Conservation (phyloP, 2,113 vertebrate species). For the Macquaria australasica region DNA sequence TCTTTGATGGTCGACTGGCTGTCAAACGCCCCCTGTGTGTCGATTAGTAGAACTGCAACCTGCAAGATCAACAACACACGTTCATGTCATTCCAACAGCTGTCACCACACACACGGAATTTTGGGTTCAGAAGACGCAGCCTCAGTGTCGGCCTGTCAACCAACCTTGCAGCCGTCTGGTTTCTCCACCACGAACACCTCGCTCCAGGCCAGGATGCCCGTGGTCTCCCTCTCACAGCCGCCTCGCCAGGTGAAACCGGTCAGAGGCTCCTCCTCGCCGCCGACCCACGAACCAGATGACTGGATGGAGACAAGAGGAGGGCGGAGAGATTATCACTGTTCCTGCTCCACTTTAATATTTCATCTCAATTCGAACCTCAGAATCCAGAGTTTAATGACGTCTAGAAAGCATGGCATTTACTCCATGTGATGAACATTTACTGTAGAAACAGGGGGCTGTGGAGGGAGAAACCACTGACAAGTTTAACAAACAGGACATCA, state of each 20-base stretch:
- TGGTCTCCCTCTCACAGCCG: slow-evolving; percentile 95
- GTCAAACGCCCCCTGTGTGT: slow-evolving; percentile 98
- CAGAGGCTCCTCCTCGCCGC: slow-evolving; percentile 89
- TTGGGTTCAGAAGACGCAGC: not conserved
- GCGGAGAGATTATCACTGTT: not conserved
- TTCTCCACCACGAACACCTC: slow-evolving; percentile 95
- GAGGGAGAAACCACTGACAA: no score
- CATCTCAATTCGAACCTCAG: not conserved
- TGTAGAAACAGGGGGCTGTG: not conserved
- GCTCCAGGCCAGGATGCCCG: slow-evolving; percentile 95
- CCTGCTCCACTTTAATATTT: not conserved
- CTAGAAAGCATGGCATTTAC: not conserved
- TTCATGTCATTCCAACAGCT: not conserved
- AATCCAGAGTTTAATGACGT: not conserved
- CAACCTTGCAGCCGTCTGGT: slow-evolving; percentile 91
- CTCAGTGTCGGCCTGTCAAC: not conserved
- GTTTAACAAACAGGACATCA: no score
- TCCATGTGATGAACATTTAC: not conserved
- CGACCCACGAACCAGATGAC: slow-evolving; percentile 88
- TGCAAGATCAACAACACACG: slow-evolving; percentile 52
- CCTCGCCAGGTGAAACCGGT: slow-evolving; percentile 96
- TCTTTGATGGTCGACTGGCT: slow-evolving; percentile 98
- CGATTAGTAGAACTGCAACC: slow-evolving; percentile 95
- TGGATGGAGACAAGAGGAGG: slow-evolving; percentile 49
- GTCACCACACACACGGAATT: no score